Conservation (phyloP, 2,113 vertebrate species). For the Daphoenositta chrysoptera region DNA sequence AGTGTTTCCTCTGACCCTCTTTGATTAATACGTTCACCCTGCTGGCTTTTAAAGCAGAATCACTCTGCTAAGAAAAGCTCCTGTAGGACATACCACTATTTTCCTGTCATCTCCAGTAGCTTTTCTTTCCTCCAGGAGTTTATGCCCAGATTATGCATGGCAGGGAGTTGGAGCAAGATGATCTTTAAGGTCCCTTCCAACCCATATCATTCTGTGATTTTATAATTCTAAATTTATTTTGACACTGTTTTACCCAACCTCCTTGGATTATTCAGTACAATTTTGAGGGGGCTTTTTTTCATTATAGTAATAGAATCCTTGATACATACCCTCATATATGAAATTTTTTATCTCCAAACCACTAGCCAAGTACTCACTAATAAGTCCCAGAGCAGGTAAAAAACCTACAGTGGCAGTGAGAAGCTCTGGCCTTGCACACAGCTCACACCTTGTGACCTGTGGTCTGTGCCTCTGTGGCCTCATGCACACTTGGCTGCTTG, state of each 20-base stretch:
- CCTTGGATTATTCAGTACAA: not conserved
- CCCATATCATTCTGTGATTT: not conserved
- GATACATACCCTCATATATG: accelerated
- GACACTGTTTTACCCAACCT: not conserved
- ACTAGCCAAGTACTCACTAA: not conserved
- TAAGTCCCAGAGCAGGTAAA: not conserved
- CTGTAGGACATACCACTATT: not conserved
- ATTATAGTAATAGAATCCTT: not conserved
- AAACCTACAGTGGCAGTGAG: accelerated
- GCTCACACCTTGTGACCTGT: accelerated
- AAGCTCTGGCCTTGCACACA: not conserved
- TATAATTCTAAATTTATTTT: not conserved
- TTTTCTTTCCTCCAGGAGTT: not conserved
- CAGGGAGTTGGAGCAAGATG: not conserved
- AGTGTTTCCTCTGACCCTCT: not conserved
- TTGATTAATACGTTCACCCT: not conserved
- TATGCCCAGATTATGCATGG: not conserved
- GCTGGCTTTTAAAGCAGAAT: not conserved
- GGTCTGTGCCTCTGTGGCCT: not conserved
- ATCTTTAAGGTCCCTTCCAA: not conserved
- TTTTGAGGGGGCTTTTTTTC: not conserved
- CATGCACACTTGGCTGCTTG: not conserved
- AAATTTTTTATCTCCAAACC: not conserved
- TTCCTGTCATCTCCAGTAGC: not conserved
- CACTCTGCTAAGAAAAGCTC: not conserved